These are phyloP conservation scores for Gymnosoma rotundatum DNA, from an alignment of 2,888 invertebrate genomes.

Conservation along the genomic window DNA sequence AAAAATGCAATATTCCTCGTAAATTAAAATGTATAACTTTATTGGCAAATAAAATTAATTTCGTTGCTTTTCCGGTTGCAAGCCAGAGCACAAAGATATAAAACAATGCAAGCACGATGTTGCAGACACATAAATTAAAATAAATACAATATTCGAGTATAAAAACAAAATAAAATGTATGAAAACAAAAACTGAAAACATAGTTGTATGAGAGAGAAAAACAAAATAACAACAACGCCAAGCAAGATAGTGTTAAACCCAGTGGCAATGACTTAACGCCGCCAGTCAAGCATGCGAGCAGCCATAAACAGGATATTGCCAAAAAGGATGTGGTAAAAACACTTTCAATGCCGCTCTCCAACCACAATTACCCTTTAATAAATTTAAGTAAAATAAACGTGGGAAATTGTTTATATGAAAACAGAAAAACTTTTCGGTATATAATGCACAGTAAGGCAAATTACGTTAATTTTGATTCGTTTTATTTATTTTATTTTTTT, in stretches of 20 bases:
- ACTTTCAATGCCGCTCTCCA: slow-evolving; percentile 47
- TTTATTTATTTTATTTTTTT: no score
- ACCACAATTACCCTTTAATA: slow-evolving; percentile 16
- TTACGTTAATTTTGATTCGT: no score
- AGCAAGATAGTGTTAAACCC: background rate
- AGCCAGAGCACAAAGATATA: slow-evolving; percentile 10
- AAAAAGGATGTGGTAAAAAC: slow-evolving; percentile 65
- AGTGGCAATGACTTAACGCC: slow-evolving; percentile 2
- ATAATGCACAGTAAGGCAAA: no score
- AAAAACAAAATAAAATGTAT: background rate
- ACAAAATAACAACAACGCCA: background rate
- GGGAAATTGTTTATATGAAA: no score
- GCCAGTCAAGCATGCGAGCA: slow-evolving; percentile 9
- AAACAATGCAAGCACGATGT: slow-evolving; percentile 13
- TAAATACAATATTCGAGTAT: background rate
- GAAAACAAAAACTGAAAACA: background rate
- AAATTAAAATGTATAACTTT: slow-evolving; percentile 15
- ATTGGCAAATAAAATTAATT: slow-evolving; percentile 66
- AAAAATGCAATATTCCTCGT: slow-evolving; percentile 4
- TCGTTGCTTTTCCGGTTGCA: slow-evolving; percentile 55
- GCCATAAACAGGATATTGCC: slow-evolving; percentile 56
- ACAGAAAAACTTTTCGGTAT: no score
- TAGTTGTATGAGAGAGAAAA: background rate
- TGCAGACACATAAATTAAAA: slow-evolving; percentile 33
- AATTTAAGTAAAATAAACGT: slow-evolving; percentile 13